Conservation (phyloP, 2,113 vertebrate genomes). For the Strix aluco region DNA sequence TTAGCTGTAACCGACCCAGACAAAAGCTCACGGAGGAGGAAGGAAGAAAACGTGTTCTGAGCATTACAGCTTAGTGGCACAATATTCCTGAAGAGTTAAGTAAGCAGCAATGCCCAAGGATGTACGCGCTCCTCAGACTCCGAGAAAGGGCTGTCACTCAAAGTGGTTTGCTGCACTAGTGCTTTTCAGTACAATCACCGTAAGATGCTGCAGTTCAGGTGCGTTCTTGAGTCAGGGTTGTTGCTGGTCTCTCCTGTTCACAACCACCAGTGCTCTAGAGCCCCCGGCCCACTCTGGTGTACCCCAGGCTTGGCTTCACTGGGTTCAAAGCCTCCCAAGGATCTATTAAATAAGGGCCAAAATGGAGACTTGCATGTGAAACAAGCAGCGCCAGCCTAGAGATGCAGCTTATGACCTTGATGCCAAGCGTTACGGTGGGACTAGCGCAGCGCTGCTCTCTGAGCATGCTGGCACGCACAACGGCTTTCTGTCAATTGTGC, state of each 20-base stretch:
- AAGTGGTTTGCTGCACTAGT: too few relatives aligned
- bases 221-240: not conserved
- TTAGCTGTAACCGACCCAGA: not conserved
- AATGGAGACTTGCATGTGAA: fast-evolving
- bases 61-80: not conserved
- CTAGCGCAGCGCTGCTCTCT: fast-evolving
- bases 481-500: too few relatives aligned
- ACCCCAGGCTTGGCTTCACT: too few relatives aligned
- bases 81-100: not conserved
- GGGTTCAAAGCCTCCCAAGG: too few relatives aligned
- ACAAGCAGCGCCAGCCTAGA: not conserved
- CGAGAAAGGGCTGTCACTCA: not conserved
- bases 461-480: fast-evolving
- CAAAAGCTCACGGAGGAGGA: not conserved
- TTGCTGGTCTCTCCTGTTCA: not conserved
- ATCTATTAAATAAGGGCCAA: not conserved
- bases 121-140: not conserved
- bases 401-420: too few relatives aligned
- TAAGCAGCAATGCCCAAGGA: not conserved
- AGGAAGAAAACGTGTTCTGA: not conserved
- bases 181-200: not conserved
- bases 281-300: not conserved
- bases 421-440: fast-evolving
- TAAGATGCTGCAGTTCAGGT: not conserved
- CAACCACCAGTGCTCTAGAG: fast-evolving